Evolutionary conservation across 1,140 invertebrate species (phyloP).

Genomic region (Triops longicaudatus): DNA sequence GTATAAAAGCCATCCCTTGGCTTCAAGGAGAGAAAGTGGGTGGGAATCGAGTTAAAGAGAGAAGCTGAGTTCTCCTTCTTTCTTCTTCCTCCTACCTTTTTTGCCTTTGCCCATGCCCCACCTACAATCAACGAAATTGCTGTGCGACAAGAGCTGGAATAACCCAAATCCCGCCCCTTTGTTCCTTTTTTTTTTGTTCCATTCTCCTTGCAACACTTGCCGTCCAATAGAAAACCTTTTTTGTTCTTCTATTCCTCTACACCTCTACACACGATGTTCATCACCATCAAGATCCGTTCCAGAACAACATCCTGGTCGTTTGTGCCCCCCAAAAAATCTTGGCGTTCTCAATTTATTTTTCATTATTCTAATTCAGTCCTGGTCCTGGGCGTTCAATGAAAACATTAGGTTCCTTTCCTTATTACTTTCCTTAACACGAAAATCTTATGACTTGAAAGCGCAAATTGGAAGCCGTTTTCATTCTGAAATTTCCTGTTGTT

Average conservation of each 20-base stretch:
- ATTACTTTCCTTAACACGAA: no score
- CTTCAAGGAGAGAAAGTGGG: constrained; percentile 14
- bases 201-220: neutral
- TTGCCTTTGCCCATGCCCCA: neutral
- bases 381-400: no score
- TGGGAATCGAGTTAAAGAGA: neutral
- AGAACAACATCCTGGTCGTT: no score
- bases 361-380: no score
- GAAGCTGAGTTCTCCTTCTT: neutral
- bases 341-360: no score
- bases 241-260: no score
- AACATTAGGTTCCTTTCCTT: no score
- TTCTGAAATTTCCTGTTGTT: neutral
- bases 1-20: neutral
- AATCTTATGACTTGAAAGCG: no score
- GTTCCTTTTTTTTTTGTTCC: neutral
- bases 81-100: neutral
- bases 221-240: no score
- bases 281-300: no score
- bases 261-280: no score
- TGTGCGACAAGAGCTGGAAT: neutral
- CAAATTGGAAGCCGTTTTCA: neutral
- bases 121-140: constrained; percentile 1
- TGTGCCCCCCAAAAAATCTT: no score
- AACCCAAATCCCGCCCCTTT: neutral